Evolutionary conservation across 2,888 invertebrate species (phyloP), one percentile per base, ranked within the genome.

Genomic region (Oscheius sp.): DNA sequence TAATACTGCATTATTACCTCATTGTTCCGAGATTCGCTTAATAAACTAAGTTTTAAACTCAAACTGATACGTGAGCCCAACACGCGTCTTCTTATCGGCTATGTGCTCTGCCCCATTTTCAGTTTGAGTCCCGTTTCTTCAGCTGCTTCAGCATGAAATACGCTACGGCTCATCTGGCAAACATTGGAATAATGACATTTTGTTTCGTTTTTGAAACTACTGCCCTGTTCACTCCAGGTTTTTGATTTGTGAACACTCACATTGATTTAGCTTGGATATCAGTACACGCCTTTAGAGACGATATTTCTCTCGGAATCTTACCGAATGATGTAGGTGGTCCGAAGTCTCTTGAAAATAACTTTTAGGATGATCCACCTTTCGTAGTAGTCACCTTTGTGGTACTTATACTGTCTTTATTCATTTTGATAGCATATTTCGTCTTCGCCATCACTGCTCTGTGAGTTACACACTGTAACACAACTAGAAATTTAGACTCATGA

Each of bases 221-320:
- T 35, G 53, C 55, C n/a, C 42, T 68, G 10, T 68, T 68, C 21
- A 55, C 55, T 32, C 37, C 55, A 35, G 55, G 68, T 68, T 55
- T 37, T 3, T 7, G n/a, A 33, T 11, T 60, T 37, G 11, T 48
- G 11, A 21, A 33, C 2, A 35, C 1, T 33, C 1, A 60, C 11
- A 29, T 33, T 33, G 4, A 33, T 60, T 42, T 68, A 68, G 68
- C 33, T 55, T 68, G 68, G 68, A 51, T 66, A n/a, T n/a, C n/a
- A n/a, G 5, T 9, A 3, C 7, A n/a, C 35, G 51, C 50, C 1
- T 35, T 53, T 29, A 13, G 10, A 11, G 63, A 63, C 21, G 48
- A 29, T 21, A 21, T 21, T 21, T 21, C 21, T 21, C 21, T 21
- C 21, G 4, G 48, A n/a, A 47, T 21, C 48, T 7, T 11, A 7